Conservation (phyloP, 2,797 vertebrate species). For the Gymnothorax javanicus region DNA sequence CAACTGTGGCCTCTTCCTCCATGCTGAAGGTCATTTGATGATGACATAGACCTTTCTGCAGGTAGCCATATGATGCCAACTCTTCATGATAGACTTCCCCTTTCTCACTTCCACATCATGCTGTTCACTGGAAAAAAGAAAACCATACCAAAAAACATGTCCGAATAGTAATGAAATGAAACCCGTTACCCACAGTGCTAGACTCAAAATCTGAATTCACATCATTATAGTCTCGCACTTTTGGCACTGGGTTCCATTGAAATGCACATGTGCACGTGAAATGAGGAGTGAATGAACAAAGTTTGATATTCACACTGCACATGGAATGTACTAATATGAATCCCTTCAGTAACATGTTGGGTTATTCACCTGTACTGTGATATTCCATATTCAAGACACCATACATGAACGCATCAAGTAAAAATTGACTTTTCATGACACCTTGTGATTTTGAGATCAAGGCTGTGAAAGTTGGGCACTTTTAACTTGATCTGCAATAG, state of each 20-base stretch:
- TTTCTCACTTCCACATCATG: slow-evolving; percentile 49
- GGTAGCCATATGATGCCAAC: slow-evolving; percentile 59
- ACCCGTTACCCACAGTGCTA: not conserved
- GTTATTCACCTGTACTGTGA: not conserved
- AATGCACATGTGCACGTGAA: too few relatives aligned
- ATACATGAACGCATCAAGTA: too few relatives aligned
- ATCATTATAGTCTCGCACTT: too few relatives aligned
- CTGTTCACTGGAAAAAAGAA: slow-evolving; percentile 42
- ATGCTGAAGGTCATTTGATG: slow-evolving; percentile 53
- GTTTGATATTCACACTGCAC: not conserved
- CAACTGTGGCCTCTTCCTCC: not conserved
- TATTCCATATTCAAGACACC: not conserved
- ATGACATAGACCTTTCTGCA: slow-evolving; percentile 55
- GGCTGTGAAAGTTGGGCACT: too few relatives aligned
- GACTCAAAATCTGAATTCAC: not conserved
- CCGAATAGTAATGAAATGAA: not conserved
- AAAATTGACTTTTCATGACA: too few relatives aligned
- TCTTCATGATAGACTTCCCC: slow-evolving; percentile 58
- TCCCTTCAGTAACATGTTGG: too few relatives aligned
- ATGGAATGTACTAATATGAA: not conserved
- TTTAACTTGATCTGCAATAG: too few relatives aligned
- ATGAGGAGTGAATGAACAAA: too few relatives aligned
- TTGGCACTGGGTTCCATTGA: too few relatives aligned
- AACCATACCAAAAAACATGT: not conserved
- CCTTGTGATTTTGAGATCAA: too few relatives aligned